Percentiles rank a stretch among this genome's conserved stretches.
Evolutionary conservation across 37 sponge, comb jelly and placozoan genomes (phyloP).

Genomic region (Dysidea cf. avara): DNA sequence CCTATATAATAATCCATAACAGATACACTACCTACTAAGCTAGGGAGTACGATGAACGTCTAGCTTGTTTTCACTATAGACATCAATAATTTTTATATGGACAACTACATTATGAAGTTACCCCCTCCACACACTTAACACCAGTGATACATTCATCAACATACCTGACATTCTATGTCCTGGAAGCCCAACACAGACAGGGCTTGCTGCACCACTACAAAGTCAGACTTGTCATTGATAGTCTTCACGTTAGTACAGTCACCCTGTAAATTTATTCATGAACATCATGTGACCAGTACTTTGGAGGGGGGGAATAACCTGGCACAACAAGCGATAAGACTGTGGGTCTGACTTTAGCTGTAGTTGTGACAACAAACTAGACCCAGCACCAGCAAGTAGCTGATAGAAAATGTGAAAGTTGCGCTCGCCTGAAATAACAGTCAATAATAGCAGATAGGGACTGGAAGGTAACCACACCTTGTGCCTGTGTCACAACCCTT

Average conservation of each 20-base stretch:
- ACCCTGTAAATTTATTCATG: constrained; percentile 23
- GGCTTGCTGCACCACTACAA: constrained; percentile 46
- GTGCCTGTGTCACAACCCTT: constrained; percentile 60
- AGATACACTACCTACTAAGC: background rate
- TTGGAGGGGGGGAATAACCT: constrained; percentile 21
- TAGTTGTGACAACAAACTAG: constrained; percentile 36
- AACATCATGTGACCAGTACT: background rate
- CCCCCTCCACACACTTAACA: too few relatives aligned
- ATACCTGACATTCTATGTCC: constrained; percentile 41
- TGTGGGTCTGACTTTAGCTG: constrained; percentile 32
- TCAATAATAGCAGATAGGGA: background rate
- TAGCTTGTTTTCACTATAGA: background rate
- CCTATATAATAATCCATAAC: constrained; percentile 15
- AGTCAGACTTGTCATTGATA: constrained; percentile 53
- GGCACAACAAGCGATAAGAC: constrained; percentile 52
- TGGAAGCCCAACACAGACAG: constrained; percentile 58
- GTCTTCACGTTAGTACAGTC: constrained; percentile 25
- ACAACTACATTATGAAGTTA: too few relatives aligned
- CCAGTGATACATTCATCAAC: background rate
- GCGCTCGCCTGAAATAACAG: constrained; percentile 50
- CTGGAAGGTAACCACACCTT: background rate
- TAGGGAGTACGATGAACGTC: background rate
- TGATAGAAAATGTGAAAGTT: constrained; percentile 90
- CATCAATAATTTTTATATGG: too few relatives aligned
- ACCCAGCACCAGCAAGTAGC: constrained; percentile 52